Conservation (phyloP, 2,888 invertebrate species). For the Agrenia bidenticulata region DNA sequence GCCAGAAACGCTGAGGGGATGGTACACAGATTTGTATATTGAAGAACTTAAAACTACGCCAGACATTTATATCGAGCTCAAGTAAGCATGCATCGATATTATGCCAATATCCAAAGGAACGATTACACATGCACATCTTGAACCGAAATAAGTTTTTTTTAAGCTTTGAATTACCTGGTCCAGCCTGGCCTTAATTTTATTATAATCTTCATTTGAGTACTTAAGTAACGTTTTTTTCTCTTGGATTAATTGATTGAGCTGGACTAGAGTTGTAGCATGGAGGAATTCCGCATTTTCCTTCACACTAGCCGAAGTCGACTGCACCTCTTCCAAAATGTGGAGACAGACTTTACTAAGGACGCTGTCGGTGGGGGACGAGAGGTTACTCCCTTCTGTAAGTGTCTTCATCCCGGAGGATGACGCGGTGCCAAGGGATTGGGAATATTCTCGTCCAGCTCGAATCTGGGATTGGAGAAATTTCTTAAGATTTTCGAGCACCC, state of each 20-base stretch:
- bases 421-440: conserved; percentile 76
- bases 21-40: too few relatives aligned
- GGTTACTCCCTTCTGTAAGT: conserved; percentile 64
- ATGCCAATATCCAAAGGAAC: too few relatives aligned
- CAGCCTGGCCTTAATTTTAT: conserved; percentile 63
- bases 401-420: conserved; percentile 81
- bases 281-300: conserved; percentile 82
- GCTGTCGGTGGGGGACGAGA: conserved; percentile 34
- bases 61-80: too few relatives aligned
- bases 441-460: conserved; percentile 89
- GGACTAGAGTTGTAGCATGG: conserved; percentile 78
- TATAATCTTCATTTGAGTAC: conserved; percentile 84
- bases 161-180: conserved; percentile 39
- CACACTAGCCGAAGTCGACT: conserved; percentile 77
- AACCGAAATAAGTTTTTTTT: neutral
- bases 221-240: conserved; percentile 86
- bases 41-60: too few relatives aligned
- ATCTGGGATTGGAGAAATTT: conserved; percentile 33
- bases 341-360: conserved; percentile 49
- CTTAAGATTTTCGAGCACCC: conserved; percentile 83
- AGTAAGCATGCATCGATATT: too few relatives aligned
- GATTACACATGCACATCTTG: neutral
- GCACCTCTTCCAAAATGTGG: conserved; percentile 78
- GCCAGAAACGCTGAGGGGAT: too few relatives aligned
- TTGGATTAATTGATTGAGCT: conserved; percentile 74